Evolutionary conservation across 2,888 invertebrate genomes (phyloP), one percentile per base, ranked within the genome.

Genomic region (Azorinus chamasolen): DNA sequence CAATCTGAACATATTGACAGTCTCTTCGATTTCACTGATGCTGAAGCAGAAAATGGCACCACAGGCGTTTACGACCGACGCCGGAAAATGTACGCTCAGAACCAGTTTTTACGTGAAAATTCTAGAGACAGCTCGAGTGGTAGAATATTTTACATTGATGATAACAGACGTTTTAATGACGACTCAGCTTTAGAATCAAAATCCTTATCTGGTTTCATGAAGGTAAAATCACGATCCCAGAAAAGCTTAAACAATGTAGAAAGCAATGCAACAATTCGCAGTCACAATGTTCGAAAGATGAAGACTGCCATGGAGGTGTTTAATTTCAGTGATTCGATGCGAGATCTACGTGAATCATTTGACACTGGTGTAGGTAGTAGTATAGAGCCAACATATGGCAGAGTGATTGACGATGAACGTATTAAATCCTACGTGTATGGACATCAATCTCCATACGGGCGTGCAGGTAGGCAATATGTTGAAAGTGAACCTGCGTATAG

Each of bases 261-360:
- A 57, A 83, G 85, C 6, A 90, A 90, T 77, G 88, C 87, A 20
- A 90, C 90, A 1, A 82, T 90, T 32, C 84, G 90, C 14, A 87
- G 86, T 51, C 89, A 90, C 75, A 90, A 90, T 69, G 75, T 89
- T 14, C 79, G 88, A 48, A 86, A 85, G 41, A 73, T 81, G 58
- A 70, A 78, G 54, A 84, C 79, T n/a, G 85, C 85, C 1, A 83
- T 87, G 84, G 89, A 89, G 41, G 82, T 89, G 24, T 89, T 90
- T 65, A 84, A 85, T 53, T 84, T 83, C 57, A 77, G 78, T 25
- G 88, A 88, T 55, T 87, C 87, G 8, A 77, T 84, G 14, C 58
- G 75, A 24, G 80, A 82, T 66, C 55, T 82, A 5, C 48, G 79
- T 37, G 74, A 81, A 24, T 68, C 69, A 46, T 59, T 62, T 20